Percentiles rank a stretch among this genome's conserved stretches.
These are phyloP conservation scores for Trypoxylon attenuatum DNA, from an alignment of 2,888 invertebrate species.

Conservation along the genomic window DNA sequence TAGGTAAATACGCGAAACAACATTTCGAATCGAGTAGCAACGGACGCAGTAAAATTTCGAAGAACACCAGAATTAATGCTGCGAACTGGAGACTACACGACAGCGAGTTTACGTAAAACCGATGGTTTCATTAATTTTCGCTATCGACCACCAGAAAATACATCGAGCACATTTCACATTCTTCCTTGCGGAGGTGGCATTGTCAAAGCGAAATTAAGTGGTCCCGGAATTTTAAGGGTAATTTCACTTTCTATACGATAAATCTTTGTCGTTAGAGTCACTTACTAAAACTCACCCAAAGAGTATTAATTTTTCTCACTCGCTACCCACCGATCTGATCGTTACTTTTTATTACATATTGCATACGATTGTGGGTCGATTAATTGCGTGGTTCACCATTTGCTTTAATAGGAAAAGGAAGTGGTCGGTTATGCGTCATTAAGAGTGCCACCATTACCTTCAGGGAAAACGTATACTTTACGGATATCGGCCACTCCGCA, in stretches of 20 bases:
- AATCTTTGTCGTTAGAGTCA: no score
- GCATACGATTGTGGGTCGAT: neutral
- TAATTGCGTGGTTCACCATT: conserved; percentile 2
- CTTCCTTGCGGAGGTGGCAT: conserved; percentile 69
- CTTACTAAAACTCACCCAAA: no score
- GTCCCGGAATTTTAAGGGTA: conserved; percentile 65
- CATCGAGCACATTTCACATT: conserved; percentile 68
- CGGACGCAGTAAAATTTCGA: conserved; percentile 65
- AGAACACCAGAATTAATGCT: conserved; percentile 65
- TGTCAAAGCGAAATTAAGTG: conserved; percentile 67
- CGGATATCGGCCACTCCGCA: conserved; percentile 67
- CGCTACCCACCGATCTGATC: no score
- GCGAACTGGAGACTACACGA: conserved; percentile 63
- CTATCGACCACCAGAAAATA: conserved; percentile 68
- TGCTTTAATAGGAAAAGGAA: conserved; percentile 61
- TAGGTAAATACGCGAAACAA: conserved; percentile 70
- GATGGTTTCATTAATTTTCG: conserved; percentile 69
- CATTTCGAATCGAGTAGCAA: conserved; percentile 68
- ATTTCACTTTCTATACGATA: conserved; percentile 1
- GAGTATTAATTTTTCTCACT: no score
- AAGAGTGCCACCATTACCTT: conserved; percentile 65
- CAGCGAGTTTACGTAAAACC: conserved; percentile 64
- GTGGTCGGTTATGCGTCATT: conserved; percentile 65
- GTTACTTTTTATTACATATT: neutral
- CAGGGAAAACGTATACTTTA: conserved; percentile 69